A percentile compares a stretch with the other conserved stretches of the same genome.
phyloP scores from a whole-genome alignment of 2,797 vertebrate genomes.

The Pipistrellus kuhlii region DNA sequence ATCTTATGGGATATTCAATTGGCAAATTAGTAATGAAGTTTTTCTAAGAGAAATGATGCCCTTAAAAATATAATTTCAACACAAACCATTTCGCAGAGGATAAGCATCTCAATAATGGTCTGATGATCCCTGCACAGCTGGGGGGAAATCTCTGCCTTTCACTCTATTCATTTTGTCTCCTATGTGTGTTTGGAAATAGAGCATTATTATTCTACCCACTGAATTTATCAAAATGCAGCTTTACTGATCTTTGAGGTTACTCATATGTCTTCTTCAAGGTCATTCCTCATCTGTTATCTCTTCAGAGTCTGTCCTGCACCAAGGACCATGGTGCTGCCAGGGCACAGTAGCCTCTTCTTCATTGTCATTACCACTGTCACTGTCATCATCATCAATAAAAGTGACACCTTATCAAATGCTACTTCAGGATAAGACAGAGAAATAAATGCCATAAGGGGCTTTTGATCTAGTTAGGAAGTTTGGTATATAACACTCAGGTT shows the following conservation, averaged over 20 bases:
- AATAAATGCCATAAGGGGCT: neutral
- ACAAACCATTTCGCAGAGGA: constrained; percentile 68
- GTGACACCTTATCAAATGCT: neutral
- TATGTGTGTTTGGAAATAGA: constrained; percentile 54
- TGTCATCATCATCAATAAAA: constrained; percentile 25
- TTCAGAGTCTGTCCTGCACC: neutral
- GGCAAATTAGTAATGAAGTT: constrained; percentile 79
- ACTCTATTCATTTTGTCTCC: constrained; percentile 70
- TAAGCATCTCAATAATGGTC: constrained; percentile 72
- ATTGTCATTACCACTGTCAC: neutral
- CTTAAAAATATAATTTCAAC: constrained; percentile 79
- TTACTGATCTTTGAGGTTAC: constrained; percentile 68
- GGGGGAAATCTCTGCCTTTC: constrained; percentile 65
- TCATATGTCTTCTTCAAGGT: constrained; percentile 60
- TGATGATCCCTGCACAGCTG: constrained; percentile 66
- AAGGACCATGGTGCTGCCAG: neutral
- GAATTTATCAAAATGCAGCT: constrained; percentile 61
- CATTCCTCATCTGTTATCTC: neutral
- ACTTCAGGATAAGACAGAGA: neutral
- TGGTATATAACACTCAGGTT: neutral
- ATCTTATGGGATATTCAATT: constrained; percentile 68
- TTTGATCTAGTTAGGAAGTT: neutral
- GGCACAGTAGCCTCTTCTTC: neutral
- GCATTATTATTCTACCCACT: constrained; percentile 71
- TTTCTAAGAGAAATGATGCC: constrained; percentile 74